Evolutionary conservation across 2,888 invertebrate genomes (phyloP).

Genomic region (Agrochola lota): DNA sequence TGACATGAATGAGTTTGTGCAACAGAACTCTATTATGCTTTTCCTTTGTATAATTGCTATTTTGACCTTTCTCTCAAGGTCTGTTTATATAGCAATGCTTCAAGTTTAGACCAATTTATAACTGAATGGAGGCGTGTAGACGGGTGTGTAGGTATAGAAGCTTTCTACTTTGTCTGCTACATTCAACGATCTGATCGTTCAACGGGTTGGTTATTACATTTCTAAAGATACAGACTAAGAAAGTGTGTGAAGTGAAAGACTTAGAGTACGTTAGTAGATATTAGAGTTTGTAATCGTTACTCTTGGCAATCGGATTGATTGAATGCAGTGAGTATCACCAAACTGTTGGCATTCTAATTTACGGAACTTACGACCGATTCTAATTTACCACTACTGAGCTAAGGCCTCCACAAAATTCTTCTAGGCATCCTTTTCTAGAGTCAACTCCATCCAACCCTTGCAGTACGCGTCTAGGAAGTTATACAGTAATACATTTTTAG

Average conservation of each 20-base stretch:
- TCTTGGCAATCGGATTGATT: not conserved
- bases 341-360: not conserved
- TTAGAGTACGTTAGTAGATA: not conserved
- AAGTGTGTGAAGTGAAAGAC: not conserved
- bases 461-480: not conserved
- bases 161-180: not conserved
- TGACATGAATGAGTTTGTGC: constrained; percentile 72
- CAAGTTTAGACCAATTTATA: not conserved
- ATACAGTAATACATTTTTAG: not conserved
- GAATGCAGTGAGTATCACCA: not conserved
- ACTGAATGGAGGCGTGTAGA: not conserved
- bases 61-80: constrained; percentile 4
- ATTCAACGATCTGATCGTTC: not conserved
- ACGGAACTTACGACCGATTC: too few species aligned
- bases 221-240: not conserved
- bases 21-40: constrained; percentile 56
- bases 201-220: not conserved
- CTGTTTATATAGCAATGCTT: constrained; percentile 11
- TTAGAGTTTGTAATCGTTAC: not conserved
- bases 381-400: too few species aligned
- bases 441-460: too few species aligned
- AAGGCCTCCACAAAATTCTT: too few species aligned
- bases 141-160: too few species aligned
- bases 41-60: constrained; percentile 48
- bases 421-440: too few species aligned